A percentile compares a stretch with the other conserved stretches of the same genome.
phyloP scores from a whole-genome alignment of 2,888 invertebrate genomes.

The Xiphydria camelus region DNA sequence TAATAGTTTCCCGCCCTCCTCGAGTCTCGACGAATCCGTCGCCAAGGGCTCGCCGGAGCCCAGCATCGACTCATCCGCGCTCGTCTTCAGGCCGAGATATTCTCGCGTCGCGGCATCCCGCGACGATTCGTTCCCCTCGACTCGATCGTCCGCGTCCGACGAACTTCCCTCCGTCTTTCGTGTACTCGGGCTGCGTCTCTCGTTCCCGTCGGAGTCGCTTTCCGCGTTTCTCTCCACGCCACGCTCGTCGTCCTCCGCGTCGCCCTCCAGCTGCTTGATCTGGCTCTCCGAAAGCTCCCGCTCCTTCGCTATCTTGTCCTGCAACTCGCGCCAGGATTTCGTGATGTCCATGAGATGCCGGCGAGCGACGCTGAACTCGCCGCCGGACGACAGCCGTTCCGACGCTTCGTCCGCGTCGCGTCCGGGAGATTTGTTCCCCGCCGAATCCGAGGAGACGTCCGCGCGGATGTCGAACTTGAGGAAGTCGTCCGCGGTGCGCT shows the following conservation, averaged over 20 bases:
- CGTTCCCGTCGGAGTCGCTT: not conserved
- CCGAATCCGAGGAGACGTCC: slow-evolving; percentile 2
- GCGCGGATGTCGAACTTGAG: no score
- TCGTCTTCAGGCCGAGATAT: no score
- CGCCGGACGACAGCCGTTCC: slow-evolving; percentile 2
- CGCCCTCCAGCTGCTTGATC: slow-evolving; percentile 19
- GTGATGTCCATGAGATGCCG: slow-evolving; percentile 21
- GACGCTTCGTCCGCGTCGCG: slow-evolving; percentile 1
- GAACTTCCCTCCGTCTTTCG: no score
- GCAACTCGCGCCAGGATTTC: slow-evolving; percentile 30
- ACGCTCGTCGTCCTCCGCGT: not conserved
- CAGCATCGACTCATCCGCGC: not conserved
- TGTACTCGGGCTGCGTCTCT: not conserved
- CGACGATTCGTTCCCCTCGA: not conserved
- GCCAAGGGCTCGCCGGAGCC: not conserved
- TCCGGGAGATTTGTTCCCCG: no score
- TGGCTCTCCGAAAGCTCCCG: slow-evolving; percentile 27
- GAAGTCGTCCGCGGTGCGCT: no score
- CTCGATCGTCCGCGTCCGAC: no score
- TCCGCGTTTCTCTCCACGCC: no score
- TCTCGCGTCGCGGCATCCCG: no score
- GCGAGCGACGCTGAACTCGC: slow-evolving; percentile 15
- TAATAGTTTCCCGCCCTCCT: not conserved
- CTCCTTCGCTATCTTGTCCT: slow-evolving; percentile 26
- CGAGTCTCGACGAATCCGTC: not conserved